Percentiles rank a stretch among this genome's conserved stretches.
These are phyloP conservation scores for Polydrusus cervinus DNA, from an alignment of 2,888 invertebrate species.

Conservation along the genomic window DNA sequence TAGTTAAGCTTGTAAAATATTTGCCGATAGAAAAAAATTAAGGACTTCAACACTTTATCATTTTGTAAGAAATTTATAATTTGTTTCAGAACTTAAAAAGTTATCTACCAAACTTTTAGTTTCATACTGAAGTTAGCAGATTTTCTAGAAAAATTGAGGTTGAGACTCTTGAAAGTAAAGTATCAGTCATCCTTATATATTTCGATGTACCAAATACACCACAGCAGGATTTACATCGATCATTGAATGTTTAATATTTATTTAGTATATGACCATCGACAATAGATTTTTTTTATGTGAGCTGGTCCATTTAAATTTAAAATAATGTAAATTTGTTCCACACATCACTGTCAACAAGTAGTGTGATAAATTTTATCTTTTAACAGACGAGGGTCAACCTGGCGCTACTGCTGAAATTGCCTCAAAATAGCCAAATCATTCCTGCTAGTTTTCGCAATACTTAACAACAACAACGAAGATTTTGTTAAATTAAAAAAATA, in stretches of 20 bases:
- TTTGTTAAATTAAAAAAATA: background rate
- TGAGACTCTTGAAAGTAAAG: no score
- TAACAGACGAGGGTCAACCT: constrained; percentile 28
- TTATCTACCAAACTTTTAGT: no score
- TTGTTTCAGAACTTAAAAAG: no score
- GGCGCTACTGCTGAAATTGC: constrained; percentile 27
- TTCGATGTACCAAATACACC: no score
- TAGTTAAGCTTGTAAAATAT: constrained; percentile 42
- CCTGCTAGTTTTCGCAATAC: constrained; percentile 25
- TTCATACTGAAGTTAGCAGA: no score
- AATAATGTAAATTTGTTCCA: constrained; percentile 31
- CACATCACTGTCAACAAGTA: constrained; percentile 28
- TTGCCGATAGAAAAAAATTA: constrained; percentile 22
- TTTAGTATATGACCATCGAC: constrained; percentile 2
- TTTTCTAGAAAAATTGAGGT: no score
- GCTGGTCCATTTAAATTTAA: constrained; percentile 13
- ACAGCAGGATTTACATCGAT: no score
- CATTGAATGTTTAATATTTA: background rate
- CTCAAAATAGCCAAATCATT: constrained; percentile 28
- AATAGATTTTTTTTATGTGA: constrained; percentile 8
- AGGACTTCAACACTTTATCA: constrained; percentile 35
- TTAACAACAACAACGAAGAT: constrained; percentile 7
- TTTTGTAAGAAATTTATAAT: constrained; percentile 2
- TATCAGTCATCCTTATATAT: no score
- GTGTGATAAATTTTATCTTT: constrained; percentile 29